Percentiles rank a stretch among this genome's conserved stretches.
Conservation (phyloP, 64 coral and sea anemone genomes). For the Pachyseris speciosa region DNA sequence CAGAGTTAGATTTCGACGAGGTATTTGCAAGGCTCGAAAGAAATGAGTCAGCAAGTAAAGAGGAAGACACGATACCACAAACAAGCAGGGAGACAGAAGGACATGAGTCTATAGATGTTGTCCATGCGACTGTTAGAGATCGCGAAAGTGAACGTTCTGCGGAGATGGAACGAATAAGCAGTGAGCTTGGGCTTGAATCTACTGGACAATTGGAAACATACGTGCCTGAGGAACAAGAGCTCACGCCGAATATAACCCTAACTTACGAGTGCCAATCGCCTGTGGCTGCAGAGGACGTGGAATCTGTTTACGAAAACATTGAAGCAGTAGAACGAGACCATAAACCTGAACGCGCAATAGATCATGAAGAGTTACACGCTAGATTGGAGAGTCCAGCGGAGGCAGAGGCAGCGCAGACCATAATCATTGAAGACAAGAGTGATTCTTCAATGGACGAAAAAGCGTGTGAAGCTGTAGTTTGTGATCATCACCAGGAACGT, state of each 20-base stretch:
- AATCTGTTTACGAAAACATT: conserved; percentile 12
- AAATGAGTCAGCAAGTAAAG: neutral
- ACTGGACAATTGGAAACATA: neutral
- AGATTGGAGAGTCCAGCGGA: neutral
- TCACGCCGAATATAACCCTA: neutral
- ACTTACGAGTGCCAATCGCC: neutral
- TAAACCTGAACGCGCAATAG: conserved; percentile 2
- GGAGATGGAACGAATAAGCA: neutral
- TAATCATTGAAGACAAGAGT: neutral
- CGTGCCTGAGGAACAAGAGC: neutral
- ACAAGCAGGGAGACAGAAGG: neutral
- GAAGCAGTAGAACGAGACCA: conserved; percentile 30
- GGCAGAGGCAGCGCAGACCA: neutral
- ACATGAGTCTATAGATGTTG: neutral
- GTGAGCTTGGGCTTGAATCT: neutral
- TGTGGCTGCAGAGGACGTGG: neutral
- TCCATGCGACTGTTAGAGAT: neutral
- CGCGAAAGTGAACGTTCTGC: neutral
- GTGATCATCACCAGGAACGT: neutral
- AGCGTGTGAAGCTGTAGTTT: neutral
- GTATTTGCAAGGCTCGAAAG: conserved; percentile 39
- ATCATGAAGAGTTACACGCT: neutral
- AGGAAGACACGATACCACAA: neutral
- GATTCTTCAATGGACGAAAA: neutral
- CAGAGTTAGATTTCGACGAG: conserved; percentile 42